These are phyloP conservation scores for Drosophila demipolita DNA, from an alignment of 2,888 invertebrate genomes.

Conservation along the genomic window DNA sequence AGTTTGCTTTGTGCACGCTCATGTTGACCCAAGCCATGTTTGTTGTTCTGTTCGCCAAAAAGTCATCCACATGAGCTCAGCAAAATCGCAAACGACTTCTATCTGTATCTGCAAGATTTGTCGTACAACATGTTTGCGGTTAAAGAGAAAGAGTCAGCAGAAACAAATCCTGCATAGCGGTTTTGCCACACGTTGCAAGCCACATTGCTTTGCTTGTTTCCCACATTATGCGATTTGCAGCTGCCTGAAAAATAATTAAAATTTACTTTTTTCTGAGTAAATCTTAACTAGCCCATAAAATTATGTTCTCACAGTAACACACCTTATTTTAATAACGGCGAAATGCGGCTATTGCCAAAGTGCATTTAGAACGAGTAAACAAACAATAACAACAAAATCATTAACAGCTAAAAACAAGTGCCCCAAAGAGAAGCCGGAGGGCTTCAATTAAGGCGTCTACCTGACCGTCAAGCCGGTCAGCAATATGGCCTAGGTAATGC, in stretches of 20 bases:
- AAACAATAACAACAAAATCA: conserved; percentile 12
- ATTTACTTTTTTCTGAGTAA: conserved; percentile 29
- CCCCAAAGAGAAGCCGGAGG: background rate
- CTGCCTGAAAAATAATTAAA: conserved; percentile 25
- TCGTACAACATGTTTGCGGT: conserved; percentile 53
- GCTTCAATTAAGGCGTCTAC: conserved; percentile 70
- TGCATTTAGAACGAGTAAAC: conserved; percentile 64
- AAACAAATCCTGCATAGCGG: conserved; percentile 51
- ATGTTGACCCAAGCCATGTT: conserved; percentile 42
- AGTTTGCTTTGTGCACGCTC: conserved; percentile 58
- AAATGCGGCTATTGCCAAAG: conserved; percentile 62
- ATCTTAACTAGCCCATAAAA: conserved; percentile 47
- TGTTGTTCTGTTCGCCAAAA: conserved; percentile 29
- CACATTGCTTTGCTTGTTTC: conserved; percentile 38
- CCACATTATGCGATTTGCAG: conserved; percentile 42
- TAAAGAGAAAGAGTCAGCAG: conserved; percentile 29
- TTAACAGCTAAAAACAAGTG: conserved; percentile 26
- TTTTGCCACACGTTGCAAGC: conserved; percentile 60
- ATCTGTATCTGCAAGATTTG: conserved; percentile 63
- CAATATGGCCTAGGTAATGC: conserved; percentile 49
- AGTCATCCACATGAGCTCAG: conserved; percentile 65
- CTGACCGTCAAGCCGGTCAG: conserved; percentile 61
- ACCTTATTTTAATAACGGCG: conserved; percentile 63
- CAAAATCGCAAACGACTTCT: conserved; percentile 48
- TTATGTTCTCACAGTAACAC: conserved; percentile 66